Base-by-base conservation (phyloP, 2,888 invertebrate genomes). In the Tetheella fluctuosa region DNA sequence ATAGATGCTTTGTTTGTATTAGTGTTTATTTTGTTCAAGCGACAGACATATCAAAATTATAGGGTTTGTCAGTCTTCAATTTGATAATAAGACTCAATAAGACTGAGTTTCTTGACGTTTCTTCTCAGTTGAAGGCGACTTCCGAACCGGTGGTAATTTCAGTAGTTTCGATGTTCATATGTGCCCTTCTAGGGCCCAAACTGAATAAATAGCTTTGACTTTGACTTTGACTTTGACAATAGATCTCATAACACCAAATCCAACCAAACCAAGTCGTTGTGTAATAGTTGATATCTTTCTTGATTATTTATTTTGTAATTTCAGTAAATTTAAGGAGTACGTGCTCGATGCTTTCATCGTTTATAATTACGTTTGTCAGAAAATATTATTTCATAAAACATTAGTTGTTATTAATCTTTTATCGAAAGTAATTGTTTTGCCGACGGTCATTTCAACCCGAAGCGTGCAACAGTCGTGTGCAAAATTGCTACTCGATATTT, bases 401-500 rank as follows among this genome's bases (percentile, higher is more conserved):
- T 1, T 6, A 39, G n/a, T 37, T 39, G 39, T 39, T 6, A 55
- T 55, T 55, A 55, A 55, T 34, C 17, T 55, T 17, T 34, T 20
- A 17, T 13, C 34, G 34, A 34, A 23, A 55, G 34, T 55, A 55
- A 58, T 61, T 59, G n/a, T 59, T 42, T 62, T 17, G 37, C 52
- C 37, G 34, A 57, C 48, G 12, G 28, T 55, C 17, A 17, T 30
- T 23, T 53, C 17, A 52, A 56, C 34, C 23, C 56, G 53, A 57
- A 53, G 56, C 12, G 39, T 15, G 34, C 39, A 28, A 25, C 34
- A 58, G 52, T 56, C 61, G 55, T 62, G 56, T 62, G 58, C 68
- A 53, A 65, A 65, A 64, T 68, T 61, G 59, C 62, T 61, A 59
- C 62, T 64, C 62, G 62, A 56, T 69, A 61, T 69, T 66, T 64